phyloP scores from a whole-genome alignment of 2,888 invertebrate genomes.

The Belgica antarctica region DNA sequence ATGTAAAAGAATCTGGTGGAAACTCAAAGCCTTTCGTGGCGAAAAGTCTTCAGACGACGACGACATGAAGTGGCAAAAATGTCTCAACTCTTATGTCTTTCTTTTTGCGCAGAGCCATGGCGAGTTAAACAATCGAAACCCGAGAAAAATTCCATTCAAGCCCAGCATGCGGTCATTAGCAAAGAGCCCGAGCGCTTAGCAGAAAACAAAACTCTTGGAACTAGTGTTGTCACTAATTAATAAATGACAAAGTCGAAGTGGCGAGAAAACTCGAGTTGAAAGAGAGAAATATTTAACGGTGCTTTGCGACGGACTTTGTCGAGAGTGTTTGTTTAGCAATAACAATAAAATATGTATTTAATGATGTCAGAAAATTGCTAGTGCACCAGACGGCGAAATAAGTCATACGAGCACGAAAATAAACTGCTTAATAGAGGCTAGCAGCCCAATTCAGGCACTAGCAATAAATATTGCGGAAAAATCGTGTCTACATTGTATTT shows the following conservation, averaged over 20 bases:
- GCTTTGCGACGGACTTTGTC: background rate
- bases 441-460: background rate
- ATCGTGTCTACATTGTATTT: conserved; percentile 33
- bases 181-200: background rate
- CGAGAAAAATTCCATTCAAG: conserved; percentile 24
- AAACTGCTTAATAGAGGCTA: too few relatives aligned
- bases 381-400: background rate
- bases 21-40: background rate
- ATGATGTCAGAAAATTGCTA: background rate
- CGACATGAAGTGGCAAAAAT: background rate
- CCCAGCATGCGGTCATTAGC: conserved; percentile 17
- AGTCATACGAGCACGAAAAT: background rate
- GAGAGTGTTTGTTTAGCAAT: background rate
- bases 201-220: background rate
- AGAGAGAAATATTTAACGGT: background rate
- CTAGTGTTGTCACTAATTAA: conserved; percentile 23
- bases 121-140: background rate
- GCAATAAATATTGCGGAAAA: background rate
- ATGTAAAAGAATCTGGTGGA: background rate
- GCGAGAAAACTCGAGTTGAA: background rate
- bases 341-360: background rate
- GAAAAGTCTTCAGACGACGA: background rate
- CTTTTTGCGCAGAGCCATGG: background rate
- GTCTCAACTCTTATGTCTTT: background rate
- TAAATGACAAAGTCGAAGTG: conserved; percentile 17